Percentiles rank a stretch among this genome's conserved stretches.
phyloP scores from a whole-genome alignment of 64 coral and sea anemone genomes.

The Pocillopora verrucosa region DNA sequence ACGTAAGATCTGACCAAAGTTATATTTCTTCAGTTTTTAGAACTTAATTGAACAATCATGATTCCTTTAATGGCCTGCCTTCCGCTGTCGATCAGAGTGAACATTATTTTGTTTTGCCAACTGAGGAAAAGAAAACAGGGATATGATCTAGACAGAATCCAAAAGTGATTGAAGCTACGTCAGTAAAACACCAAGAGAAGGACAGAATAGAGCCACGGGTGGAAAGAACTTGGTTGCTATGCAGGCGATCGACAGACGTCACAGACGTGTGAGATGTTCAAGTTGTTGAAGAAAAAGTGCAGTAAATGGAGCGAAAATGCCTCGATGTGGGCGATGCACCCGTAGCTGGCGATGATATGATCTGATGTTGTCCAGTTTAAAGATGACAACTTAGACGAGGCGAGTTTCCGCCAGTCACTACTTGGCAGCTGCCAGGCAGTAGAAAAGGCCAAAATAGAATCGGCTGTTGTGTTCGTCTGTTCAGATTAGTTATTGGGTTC shows the following conservation, averaged over 20 bases:
- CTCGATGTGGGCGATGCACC: too few relatives aligned
- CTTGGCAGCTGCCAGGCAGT: too few relatives aligned
- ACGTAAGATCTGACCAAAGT: not conserved
- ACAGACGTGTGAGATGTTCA: not conserved
- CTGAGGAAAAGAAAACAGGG: constrained; percentile 1
- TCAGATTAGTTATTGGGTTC: too few relatives aligned
- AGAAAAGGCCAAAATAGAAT: too few relatives aligned
- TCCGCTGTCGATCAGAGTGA: constrained; percentile 1
- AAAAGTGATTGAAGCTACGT: not conserved
- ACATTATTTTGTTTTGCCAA: constrained; percentile 32
- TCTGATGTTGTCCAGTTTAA: too few relatives aligned
- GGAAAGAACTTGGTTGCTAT: constrained; percentile 4
- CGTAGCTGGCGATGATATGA: too few relatives aligned
- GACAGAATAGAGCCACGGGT: not conserved
- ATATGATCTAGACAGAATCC: not conserved
- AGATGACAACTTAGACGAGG: too few relatives aligned
- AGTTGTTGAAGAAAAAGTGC: too few relatives aligned
- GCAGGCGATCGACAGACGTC: not conserved
- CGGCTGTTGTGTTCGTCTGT: too few relatives aligned
- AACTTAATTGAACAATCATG: constrained; percentile 17
- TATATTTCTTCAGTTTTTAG: constrained; percentile 18
- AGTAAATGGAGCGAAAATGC: not conserved
- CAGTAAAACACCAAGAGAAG: not conserved
- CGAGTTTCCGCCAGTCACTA: too few relatives aligned
- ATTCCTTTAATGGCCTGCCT: constrained; percentile 38